Evolutionary conservation across 2,888 invertebrate species (phyloP), one percentile per base, ranked within the genome.

Genomic region (Drosophila multiciliata): DNA sequence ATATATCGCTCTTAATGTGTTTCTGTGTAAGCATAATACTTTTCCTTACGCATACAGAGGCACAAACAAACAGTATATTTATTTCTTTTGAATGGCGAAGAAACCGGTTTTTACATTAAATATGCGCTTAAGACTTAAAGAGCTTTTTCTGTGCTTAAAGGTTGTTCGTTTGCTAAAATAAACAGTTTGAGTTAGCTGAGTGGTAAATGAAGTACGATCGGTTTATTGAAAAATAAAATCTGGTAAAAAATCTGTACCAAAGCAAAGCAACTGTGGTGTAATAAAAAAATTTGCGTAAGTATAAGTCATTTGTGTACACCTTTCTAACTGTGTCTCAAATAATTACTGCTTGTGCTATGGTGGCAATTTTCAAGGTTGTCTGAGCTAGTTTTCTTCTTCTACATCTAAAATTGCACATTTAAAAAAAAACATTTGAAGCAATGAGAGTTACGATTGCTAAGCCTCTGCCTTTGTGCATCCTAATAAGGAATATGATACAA

Each of bases 21-120:
- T 15, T 38, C 20, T 57, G 32, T 17, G 8, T 32, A n/a, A 32
- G 29, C 29, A 75, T n/a, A 29, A 29, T 48, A 11, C 29, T 23
- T 59, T 57, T 45, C 15, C 45, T 40, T n/a, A 45, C 33, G 20
- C 15, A 23, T 20, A 23, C 59, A 49, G 38, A 20, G 36, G 29
- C 29, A 6, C 12, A 38, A 8, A 12, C 54, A 17, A 17, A 38
- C 57, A 9, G 49, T 36, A 26, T 36, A 8, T 55, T 62, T 53
- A 59, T 63, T 66, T 66, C 64, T 79, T 64, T 57, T 72, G 52
- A 65, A 64, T 71, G 77, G 55, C 9, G 8, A 53, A 23, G 54
- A 80, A 80, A 78, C 81, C 81, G 73, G 78, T 81, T 80, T 78
- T 70, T 58, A 23, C n/a, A 23, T 35, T 33, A 45, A 49, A 59